These are phyloP conservation scores for Acrocephalus scirpaceus DNA, from an alignment of 2,797 vertebrate genomes.

Conservation along the genomic window DNA sequence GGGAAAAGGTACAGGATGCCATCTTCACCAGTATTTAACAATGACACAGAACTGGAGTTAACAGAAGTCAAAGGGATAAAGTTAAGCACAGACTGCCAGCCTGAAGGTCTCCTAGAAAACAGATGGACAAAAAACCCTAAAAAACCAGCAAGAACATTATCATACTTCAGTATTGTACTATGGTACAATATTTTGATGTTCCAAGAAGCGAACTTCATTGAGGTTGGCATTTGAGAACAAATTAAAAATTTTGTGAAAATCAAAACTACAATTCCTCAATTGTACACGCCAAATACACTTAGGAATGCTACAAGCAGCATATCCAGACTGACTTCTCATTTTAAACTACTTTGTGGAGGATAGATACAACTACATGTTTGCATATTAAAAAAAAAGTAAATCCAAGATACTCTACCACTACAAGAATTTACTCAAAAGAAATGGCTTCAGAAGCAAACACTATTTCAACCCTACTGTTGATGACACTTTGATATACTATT, in stretches of 20 bases:
- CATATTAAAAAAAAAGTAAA: not conserved
- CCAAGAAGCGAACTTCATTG: not conserved
- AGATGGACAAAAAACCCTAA: not conserved
- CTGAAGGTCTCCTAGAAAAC: not conserved
- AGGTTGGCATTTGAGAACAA: not conserved
- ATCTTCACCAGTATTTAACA: not conserved
- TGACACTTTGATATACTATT: not conserved
- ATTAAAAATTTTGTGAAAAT: not conserved
- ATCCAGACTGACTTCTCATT: not conserved
- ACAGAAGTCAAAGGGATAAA: not conserved
- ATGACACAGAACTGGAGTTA: not conserved
- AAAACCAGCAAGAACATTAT: not conserved
- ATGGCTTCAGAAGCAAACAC: not conserved
- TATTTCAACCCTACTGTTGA: not conserved
- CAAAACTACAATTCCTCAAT: not conserved
- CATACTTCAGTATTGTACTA: not conserved
- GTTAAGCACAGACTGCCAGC: not conserved
- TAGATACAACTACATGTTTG: not conserved
- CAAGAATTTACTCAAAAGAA: not conserved
- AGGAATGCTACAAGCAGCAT: not conserved
- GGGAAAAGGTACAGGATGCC: not conserved
- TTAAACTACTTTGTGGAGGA: not conserved
- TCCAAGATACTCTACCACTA: not conserved
- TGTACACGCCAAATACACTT: not conserved
- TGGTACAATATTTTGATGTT: not conserved